Evolutionary conservation across 2,888 invertebrate species (phyloP), one percentile per base, ranked within the genome.

Genomic region (Drosophila robusta): DNA sequence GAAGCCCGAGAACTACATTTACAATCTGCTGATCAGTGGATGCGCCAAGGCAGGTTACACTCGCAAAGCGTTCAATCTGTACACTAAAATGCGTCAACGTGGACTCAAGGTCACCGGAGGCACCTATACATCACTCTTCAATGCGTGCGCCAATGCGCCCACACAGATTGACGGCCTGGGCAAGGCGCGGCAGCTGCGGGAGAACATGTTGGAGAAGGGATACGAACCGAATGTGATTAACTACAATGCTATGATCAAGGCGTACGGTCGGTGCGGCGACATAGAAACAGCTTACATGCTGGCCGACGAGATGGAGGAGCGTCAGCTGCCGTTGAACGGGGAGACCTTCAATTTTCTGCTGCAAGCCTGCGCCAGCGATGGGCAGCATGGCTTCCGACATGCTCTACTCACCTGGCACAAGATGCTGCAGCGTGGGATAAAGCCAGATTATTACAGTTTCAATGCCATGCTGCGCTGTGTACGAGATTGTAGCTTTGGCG

Each of bases 211-310:
- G 49, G 95, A 95, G 79, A 96, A 95, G 82, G 94, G 94, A 7
- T 93, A 95, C 73, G 93, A 94, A 72, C 95, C 96, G 3, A 97
- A 97, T 90, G 91, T 94, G 1, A 94, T 95, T 7, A 97, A 96
- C 88, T 98, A 97, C 89, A 96, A 98, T 93, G 95, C 96, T 3
- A 96, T 98, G 95, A 96, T 98, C 34, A 98, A 97, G 93, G 97
- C 97, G 1, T 98, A 96, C 93, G 97, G 97, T 0, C 93, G 96
- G 66, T 96, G 96, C 92, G 96, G 96, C 0, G 96, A 97, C 90
- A 90, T 97, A 16, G 89, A 94, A 62, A 95, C 95, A 38, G 97
- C 98, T 1, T 98, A 98, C 91, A 90, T 94, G 89, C 91, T 98
- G 61, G 96, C 96, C 2, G 98, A 98, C 93, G 96, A 97, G 93